Evolutionary conservation across 1,140 invertebrate genomes (phyloP).

Genomic region (Drosophila orena): DNA sequence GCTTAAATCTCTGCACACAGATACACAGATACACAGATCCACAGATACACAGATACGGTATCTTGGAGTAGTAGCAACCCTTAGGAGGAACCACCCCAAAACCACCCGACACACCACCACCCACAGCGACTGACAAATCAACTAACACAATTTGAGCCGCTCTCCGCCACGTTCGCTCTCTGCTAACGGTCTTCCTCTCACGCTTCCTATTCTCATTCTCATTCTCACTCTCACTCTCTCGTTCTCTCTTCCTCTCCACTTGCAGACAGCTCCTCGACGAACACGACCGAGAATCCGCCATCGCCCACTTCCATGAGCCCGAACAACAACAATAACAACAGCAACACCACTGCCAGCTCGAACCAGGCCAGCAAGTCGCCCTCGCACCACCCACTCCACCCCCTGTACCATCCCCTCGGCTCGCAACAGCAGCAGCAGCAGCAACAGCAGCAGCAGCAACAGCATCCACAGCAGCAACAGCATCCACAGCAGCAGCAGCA

Average conservation of each 20-base stretch:
- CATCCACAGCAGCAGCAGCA: slow-evolving; percentile 71
- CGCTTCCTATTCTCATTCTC: slow-evolving; percentile 29
- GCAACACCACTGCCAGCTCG: slow-evolving; percentile 57
- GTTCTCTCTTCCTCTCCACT: slow-evolving; percentile 57
- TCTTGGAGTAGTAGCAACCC: slow-evolving; percentile 72
- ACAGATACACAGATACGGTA: slow-evolving; percentile 17
- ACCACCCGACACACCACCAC: slow-evolving; percentile 6
- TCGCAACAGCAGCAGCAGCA: slow-evolving; percentile 67
- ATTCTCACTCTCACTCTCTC: slow-evolving; percentile 39
- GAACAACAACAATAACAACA: slow-evolving; percentile 54
- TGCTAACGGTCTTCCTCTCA: slow-evolving; percentile 62
- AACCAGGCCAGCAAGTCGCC: slow-evolving; percentile 63
- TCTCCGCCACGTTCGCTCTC: slow-evolving; percentile 12
- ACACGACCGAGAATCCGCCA: slow-evolving; percentile 84
- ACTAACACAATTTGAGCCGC: slow-evolving; percentile 61
- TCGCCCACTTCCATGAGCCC: slow-evolving; percentile 82
- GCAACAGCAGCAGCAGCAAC: slow-evolving; percentile 86
- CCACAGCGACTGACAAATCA: slow-evolving; percentile 51
- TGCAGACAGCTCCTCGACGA: slow-evolving; percentile 89
- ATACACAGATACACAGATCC: slow-evolving; percentile 6
- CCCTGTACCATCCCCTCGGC: slow-evolving; percentile 84
- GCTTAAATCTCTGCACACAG: slow-evolving; percentile 72
- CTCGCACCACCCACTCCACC: slow-evolving; percentile 52
- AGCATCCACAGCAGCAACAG: slow-evolving; percentile 84
- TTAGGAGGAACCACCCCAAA: slow-evolving; percentile 26